phyloP scores from a whole-genome alignment of 1,140 invertebrate genomes.

The Drosophila sproati region DNA sequence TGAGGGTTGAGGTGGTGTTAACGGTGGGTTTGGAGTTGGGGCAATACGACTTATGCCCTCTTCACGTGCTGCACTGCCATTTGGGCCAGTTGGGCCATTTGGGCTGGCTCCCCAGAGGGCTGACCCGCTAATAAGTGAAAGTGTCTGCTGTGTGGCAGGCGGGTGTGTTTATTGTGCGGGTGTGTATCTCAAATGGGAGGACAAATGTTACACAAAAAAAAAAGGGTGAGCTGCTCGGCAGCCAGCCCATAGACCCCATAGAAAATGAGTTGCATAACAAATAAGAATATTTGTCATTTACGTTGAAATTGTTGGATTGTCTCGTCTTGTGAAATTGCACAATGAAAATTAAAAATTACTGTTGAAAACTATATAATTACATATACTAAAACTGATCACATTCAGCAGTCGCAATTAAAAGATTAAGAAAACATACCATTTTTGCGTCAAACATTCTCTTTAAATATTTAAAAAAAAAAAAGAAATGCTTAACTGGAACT shows the following conservation, averaged over 20 bases:
- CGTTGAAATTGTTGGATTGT: slow-evolving; percentile 26
- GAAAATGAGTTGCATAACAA: slow-evolving; percentile 71
- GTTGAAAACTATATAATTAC: no score
- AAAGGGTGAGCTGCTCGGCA: slow-evolving; percentile 33
- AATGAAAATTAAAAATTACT: no score
- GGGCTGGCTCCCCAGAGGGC: slow-evolving; percentile 57
- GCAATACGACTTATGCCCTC: slow-evolving; percentile 11
- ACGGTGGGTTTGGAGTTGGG: neutral
- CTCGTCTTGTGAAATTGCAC: no score
- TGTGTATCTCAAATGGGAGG: slow-evolving; percentile 33
- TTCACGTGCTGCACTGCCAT: slow-evolving; percentile 68
- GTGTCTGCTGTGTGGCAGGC: slow-evolving; percentile 45
- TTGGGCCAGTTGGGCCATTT: slow-evolving; percentile 59
- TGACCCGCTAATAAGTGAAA: slow-evolving; percentile 66
- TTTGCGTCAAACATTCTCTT: no score
- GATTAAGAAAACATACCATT: no score
- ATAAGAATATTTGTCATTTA: slow-evolving; percentile 72
- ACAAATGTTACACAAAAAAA: slow-evolving; percentile 35
- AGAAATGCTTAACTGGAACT: no score
- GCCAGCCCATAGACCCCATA: neutral
- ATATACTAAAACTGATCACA: no score
- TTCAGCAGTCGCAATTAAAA: no score
- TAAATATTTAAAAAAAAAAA: no score
- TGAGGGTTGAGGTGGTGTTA: slow-evolving; percentile 3
- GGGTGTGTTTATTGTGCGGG: slow-evolving; percentile 28